Conservation (phyloP, 1,140 invertebrate species). For the Meloidogyne chitwoodi region DNA sequence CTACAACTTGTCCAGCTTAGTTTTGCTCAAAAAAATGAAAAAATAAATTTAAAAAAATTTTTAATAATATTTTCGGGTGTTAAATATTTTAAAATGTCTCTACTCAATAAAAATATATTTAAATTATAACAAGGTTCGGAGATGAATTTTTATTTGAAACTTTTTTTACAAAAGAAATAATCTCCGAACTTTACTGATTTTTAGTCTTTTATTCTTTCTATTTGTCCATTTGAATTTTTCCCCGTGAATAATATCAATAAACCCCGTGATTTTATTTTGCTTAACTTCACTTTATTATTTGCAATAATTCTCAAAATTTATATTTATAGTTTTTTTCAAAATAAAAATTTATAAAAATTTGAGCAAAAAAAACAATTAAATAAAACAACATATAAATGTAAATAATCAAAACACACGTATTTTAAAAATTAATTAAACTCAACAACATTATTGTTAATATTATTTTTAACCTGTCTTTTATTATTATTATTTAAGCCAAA, state of each 20-base stretch:
- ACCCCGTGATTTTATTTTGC: neutral
- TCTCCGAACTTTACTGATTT: neutral
- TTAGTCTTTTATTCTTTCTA: neutral
- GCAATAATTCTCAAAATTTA: neutral
- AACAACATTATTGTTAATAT: neutral
- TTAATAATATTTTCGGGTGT: neutral
- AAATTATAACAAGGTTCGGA: neutral
- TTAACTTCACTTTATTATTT: too few species aligned
- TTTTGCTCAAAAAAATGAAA: neutral
- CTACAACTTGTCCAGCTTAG: too few species aligned
- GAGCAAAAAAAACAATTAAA: neutral
- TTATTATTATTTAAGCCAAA: neutral
- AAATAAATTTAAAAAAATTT: neutral
- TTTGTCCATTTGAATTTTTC: neutral
- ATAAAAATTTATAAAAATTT: too few species aligned
- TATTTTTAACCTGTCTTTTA: neutral
- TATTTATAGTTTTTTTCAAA: too few species aligned
- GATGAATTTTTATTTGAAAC: too few species aligned
- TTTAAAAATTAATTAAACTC: neutral
- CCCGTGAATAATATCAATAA: neutral
- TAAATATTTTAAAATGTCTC: neutral
- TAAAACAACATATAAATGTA: neutral
- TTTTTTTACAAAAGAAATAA: too few species aligned
- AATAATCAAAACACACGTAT: neutral
- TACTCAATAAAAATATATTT: neutral